phyloP scores from a whole-genome alignment of 2,888 invertebrate species.

The Troides helena region DNA sequence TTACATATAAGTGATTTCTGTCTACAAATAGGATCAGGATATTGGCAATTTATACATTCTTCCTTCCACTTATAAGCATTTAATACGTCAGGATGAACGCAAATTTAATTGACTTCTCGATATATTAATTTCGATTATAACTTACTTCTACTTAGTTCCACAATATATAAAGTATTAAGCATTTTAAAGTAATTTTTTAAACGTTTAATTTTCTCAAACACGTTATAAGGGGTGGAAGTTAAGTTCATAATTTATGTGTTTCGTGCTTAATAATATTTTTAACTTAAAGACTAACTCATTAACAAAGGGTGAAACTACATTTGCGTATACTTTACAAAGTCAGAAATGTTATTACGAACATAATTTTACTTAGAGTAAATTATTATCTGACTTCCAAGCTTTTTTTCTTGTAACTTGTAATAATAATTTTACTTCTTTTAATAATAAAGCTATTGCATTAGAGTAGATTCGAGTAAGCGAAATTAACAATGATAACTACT shows the following conservation, averaged over 20 bases:
- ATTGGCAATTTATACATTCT: not conserved
- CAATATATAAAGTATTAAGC: not conserved
- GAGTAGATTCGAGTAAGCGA: too few relatives aligned
- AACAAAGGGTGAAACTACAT: not conserved
- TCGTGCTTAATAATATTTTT: constrained; percentile 5
- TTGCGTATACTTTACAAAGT: not conserved
- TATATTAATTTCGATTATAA: not conserved
- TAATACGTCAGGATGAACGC: not conserved
- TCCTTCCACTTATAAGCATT: not conserved
- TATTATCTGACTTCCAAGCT: too few relatives aligned
- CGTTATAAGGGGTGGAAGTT: not conserved
- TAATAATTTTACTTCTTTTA: too few relatives aligned
- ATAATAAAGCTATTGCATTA: too few relatives aligned
- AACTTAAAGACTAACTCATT: not conserved
- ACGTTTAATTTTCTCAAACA: not conserved
- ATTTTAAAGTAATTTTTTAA: not conserved
- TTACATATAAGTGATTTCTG: not conserved
- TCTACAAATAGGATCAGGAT: not conserved
- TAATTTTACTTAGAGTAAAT: too few relatives aligned
- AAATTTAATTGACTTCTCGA: not conserved
- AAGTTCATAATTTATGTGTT: not conserved
- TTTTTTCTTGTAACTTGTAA: too few relatives aligned
- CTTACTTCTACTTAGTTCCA: not conserved
- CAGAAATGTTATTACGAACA: too few relatives aligned
- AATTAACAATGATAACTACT: too few relatives aligned